Conservation (phyloP, 2,113 vertebrate genomes). For the Cnemophilus loriae region DNA sequence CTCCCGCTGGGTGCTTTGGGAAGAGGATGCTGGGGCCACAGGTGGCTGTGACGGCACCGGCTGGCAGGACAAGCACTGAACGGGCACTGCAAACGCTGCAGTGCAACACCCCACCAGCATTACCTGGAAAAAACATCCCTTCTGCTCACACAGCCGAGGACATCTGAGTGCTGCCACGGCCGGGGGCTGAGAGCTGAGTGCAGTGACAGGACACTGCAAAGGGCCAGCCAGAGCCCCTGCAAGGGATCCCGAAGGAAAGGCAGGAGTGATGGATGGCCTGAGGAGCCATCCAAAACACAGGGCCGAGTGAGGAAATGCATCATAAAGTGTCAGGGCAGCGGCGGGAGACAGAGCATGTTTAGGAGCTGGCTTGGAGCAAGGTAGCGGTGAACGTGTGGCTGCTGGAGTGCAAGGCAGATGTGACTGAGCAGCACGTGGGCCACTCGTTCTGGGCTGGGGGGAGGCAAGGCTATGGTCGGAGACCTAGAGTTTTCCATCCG, state of each 20-base stretch:
- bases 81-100: not conserved
- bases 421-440: not conserved
- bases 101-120: rapidly evolving
- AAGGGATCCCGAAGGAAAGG: not conserved
- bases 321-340: rapidly evolving
- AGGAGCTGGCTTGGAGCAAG: not conserved
- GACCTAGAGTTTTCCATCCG: not conserved
- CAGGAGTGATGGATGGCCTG: rapidly evolving
- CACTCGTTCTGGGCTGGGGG: not conserved
- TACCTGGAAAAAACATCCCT: rapidly evolving
- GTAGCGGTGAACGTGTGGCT: not conserved
- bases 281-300: not conserved
- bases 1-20: not conserved
- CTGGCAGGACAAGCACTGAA: rapidly evolving
- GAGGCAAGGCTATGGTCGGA: not conserved
- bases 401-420: not conserved
- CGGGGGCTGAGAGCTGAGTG: not conserved
- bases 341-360: rapidly evolving
- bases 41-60: rapidly evolving
- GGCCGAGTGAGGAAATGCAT: not conserved
- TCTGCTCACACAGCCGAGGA: too few relatives aligned
- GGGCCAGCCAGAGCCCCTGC: not conserved
- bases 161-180: rapidly evolving
- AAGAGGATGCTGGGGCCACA: not conserved
- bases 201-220: not conserved